phyloP scores from a whole-genome alignment of 2,888 invertebrate species.

The Saturnia japonica region DNA sequence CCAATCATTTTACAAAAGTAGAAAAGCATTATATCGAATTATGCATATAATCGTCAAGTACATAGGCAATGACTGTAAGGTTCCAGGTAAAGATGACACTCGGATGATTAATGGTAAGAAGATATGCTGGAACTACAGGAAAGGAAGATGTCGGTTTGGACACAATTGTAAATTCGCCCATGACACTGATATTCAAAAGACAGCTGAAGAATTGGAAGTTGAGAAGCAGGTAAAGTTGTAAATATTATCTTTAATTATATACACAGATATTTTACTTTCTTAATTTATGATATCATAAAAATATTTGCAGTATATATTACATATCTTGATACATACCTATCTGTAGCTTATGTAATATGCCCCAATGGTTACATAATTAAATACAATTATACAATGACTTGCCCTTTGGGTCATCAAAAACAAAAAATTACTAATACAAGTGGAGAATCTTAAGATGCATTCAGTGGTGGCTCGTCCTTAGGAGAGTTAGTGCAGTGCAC shows the following conservation, averaged over 20 bases:
- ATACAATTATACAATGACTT: too few relatives aligned
- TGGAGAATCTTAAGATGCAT: too few relatives aligned
- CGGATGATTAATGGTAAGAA: constrained; percentile 92
- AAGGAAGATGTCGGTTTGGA: constrained; percentile 94
- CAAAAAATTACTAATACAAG: too few relatives aligned
- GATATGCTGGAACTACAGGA: constrained; percentile 96
- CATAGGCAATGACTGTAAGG: constrained; percentile 82
- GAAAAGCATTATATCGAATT: constrained; percentile 56
- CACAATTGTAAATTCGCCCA: constrained; percentile 96
- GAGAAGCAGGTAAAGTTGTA: constrained; percentile 72
- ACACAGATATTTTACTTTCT: neutral
- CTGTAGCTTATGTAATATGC: too few relatives aligned
- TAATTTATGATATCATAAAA: neutral
- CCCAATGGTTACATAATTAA: too few relatives aligned
- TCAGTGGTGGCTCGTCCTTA: too few relatives aligned
- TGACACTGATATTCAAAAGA: constrained; percentile 90
- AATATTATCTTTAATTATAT: neutral
- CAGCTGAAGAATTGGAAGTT: constrained; percentile 80
- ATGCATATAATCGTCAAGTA: constrained; percentile 80
- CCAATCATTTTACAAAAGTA: constrained; percentile 22
- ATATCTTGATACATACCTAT: neutral
- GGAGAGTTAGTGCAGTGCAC: too few relatives aligned
- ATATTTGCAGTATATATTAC: neutral
- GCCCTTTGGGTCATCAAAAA: too few relatives aligned
- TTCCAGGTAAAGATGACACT: constrained; percentile 85